phyloP scores from a whole-genome alignment of 2,888 invertebrate species.

The Zygaena filipendulae region DNA sequence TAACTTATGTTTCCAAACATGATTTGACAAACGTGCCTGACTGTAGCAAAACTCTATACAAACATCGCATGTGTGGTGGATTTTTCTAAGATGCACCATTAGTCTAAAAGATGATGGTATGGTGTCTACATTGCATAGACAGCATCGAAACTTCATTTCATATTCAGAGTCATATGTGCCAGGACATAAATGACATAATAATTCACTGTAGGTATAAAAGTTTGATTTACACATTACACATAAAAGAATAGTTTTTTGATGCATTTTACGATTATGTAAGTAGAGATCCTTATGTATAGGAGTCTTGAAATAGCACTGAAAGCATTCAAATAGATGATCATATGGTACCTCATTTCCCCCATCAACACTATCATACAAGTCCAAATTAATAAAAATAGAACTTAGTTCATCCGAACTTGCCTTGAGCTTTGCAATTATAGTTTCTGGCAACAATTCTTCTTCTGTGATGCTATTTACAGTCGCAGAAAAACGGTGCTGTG shows the following conservation, averaged over 20 bases:
- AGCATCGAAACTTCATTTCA: slow-evolving; percentile 82
- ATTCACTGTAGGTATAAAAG: slow-evolving; percentile 88
- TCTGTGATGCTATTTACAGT: slow-evolving; percentile 82
- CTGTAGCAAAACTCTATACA: slow-evolving; percentile 85
- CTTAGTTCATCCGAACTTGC: slow-evolving; percentile 71
- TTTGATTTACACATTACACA: slow-evolving; percentile 90
- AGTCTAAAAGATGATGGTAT: slow-evolving; percentile 88
- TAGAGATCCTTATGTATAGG: slow-evolving; percentile 85
- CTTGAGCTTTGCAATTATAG: slow-evolving; percentile 75
- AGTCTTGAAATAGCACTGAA: slow-evolving; percentile 84
- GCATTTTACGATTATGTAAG: slow-evolving; percentile 87
- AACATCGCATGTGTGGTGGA: slow-evolving; percentile 88
- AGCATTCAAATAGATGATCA: slow-evolving; percentile 84
- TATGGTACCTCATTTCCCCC: slow-evolving; percentile 66
- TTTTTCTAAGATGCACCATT: slow-evolving; percentile 88
- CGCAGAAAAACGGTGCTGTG: slow-evolving; percentile 83
- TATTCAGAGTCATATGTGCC: slow-evolving; percentile 75
- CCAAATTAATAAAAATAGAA: slow-evolving; percentile 75
- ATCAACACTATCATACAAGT: slow-evolving; percentile 73
- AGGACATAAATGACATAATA: slow-evolving; percentile 88
- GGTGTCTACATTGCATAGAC: slow-evolving; percentile 79
- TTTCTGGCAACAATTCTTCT: slow-evolving; percentile 76
- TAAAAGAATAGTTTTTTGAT: slow-evolving; percentile 82
- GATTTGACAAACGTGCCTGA: slow-evolving; percentile 84
- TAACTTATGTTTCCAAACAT: slow-evolving; percentile 91